A percentile compares a stretch with the other conserved stretches of the same genome.
Conservation (phyloP, 2,113 vertebrate genomes). For the Tragelaphus buxtoni region DNA sequence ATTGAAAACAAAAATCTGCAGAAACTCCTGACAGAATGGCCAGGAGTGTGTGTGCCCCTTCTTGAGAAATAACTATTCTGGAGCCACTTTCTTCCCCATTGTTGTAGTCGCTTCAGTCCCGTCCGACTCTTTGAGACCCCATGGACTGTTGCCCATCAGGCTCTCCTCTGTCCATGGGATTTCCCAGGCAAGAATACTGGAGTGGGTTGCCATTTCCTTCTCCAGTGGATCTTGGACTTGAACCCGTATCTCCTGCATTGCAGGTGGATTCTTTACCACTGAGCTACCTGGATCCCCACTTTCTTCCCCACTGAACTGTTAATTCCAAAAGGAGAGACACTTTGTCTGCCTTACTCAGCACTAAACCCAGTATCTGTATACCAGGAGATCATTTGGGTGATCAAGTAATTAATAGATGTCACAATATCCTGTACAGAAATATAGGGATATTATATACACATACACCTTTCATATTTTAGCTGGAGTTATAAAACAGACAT, state of each 20-base stretch:
- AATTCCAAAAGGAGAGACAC: background rate
- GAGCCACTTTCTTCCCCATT: background rate
- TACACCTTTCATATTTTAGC: background rate
- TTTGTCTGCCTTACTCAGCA: background rate
- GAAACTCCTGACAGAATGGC: background rate
- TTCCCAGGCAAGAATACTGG: background rate
- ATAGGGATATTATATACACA: background rate
- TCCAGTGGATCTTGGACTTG: background rate
- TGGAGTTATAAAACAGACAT: background rate
- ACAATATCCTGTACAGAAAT: background rate
- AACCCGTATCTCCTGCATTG: background rate
- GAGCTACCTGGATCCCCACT: background rate
- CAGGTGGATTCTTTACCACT: background rate
- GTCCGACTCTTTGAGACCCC: background rate
- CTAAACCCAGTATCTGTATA: background rate
- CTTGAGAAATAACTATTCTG: background rate
- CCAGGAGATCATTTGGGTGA: background rate
- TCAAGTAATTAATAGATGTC: background rate
- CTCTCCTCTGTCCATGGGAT: background rate
- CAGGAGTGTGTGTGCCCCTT: background rate
- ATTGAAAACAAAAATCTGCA: background rate
- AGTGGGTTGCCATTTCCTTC: background rate
- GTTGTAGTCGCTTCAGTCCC: background rate
- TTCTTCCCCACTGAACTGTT: background rate
- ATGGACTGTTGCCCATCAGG: background rate